phyloP scores from a whole-genome alignment of 2,888 invertebrate genomes.

The Ephialtes manifestator region DNA sequence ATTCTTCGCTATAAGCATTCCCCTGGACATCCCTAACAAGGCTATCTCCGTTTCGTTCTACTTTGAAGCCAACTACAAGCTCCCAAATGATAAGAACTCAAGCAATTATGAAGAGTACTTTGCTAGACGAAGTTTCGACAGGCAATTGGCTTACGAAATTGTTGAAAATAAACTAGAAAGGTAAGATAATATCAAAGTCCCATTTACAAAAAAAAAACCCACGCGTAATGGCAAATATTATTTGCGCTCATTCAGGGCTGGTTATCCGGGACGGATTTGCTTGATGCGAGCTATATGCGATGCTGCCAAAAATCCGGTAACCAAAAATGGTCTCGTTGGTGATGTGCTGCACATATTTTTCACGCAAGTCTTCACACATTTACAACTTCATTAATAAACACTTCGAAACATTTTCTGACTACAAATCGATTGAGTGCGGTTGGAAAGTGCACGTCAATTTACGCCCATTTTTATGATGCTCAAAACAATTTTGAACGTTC shows the following conservation, averaged over 20 bases:
- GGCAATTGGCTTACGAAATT: conserved; percentile 87
- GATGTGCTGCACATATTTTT: conserved; percentile 90
- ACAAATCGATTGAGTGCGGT: too few species aligned
- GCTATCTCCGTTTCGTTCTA: conserved; percentile 91
- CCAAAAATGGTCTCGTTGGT: conserved; percentile 89
- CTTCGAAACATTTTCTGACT: neutral
- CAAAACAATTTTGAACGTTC: too few species aligned
- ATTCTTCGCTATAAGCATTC: conserved; percentile 91
- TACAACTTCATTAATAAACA: neutral
- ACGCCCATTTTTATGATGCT: too few species aligned
- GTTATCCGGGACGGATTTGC: conserved; percentile 88
- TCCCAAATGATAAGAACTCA: conserved; percentile 87
- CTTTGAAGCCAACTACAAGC: conserved; percentile 91
- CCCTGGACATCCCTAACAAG: conserved; percentile 90
- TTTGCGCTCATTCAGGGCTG: conserved; percentile 85
- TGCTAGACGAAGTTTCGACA: conserved; percentile 86
- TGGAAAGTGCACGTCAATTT: too few species aligned
- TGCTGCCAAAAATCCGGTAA: conserved; percentile 87
- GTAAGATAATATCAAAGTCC: conserved; percentile 81
- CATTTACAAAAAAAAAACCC: neutral
- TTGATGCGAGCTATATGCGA: conserved; percentile 90
- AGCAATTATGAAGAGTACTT: conserved; percentile 72
- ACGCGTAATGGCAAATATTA: neutral
- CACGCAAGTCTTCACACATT: conserved; percentile 87
- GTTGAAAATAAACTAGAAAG: conserved; percentile 87